Conservation (phyloP, 2,888 invertebrate genomes). For the Xestia ashworthii region DNA sequence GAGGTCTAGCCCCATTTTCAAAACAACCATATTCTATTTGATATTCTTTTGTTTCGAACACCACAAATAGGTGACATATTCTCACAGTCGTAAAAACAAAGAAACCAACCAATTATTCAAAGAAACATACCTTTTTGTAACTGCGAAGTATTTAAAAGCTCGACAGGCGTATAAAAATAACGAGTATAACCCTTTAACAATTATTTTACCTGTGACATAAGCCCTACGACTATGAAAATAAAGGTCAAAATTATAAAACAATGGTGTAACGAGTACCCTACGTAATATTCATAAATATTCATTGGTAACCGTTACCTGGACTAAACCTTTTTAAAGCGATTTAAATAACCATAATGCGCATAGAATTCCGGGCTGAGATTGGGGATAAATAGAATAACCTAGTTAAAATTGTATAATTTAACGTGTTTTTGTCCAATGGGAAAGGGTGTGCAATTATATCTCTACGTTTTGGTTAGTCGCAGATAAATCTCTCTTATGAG, state of each 20-base stretch:
- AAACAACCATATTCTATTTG: neutral
- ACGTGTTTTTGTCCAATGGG: neutral
- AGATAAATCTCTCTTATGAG: neutral
- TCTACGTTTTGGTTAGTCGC: neutral
- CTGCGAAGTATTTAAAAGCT: slow-evolving; percentile 40
- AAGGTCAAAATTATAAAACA: slow-evolving; percentile 5
- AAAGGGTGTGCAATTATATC: neutral
- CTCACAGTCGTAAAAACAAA: slow-evolving; percentile 15
- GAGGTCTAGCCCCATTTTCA: neutral
- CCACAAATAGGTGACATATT: neutral
- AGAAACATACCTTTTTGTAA: slow-evolving; percentile 29
- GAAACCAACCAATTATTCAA: slow-evolving; percentile 21
- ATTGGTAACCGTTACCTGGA: slow-evolving; percentile 52
- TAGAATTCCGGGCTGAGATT: slow-evolving; percentile 35
- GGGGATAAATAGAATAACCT: slow-evolving; percentile 23
- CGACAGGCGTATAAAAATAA: slow-evolving; percentile 52
- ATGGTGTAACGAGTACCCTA: slow-evolving; percentile 31
- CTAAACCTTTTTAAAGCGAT: slow-evolving; percentile 57
- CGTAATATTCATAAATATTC: slow-evolving; percentile 62
- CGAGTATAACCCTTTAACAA: slow-evolving; percentile 19
- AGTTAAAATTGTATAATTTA: slow-evolving; percentile 42
- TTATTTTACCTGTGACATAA: neutral
- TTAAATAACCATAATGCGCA: slow-evolving; percentile 54
- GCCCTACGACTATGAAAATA: neutral
- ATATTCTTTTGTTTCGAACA: neutral